These are phyloP conservation scores for Agrochola lota DNA, from an alignment of 2,888 invertebrate species.

Conservation along the genomic window DNA sequence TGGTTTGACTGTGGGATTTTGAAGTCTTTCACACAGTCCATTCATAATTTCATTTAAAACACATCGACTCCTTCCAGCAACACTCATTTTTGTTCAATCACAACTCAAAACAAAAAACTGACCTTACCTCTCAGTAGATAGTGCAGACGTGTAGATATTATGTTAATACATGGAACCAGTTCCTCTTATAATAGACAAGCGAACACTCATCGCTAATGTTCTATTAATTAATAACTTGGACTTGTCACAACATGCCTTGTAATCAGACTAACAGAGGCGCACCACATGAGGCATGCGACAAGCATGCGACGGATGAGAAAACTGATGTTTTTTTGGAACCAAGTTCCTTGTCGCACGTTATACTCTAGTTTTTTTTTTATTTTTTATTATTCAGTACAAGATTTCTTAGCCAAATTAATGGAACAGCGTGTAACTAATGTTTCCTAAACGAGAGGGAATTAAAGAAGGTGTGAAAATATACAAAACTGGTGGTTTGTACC, in stretches of 20 bases:
- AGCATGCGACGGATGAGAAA: not conserved
- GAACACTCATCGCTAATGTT: constrained; percentile 25
- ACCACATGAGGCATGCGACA: not conserved
- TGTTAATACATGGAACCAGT: constrained; percentile 28
- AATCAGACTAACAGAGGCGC: constrained; percentile 13
- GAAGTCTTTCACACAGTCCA: no score
- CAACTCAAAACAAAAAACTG: not conserved
- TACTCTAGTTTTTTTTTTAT: no score
- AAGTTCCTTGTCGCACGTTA: not conserved
- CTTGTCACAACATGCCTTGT: constrained; percentile 40
- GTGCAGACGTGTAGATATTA: constrained; percentile 12
- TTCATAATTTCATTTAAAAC: not conserved
- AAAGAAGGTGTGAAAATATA: constrained; percentile 4
- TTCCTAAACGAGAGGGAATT: not conserved
- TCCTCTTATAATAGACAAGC: not conserved
- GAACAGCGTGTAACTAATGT: not conserved
- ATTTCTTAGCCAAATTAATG: no score
- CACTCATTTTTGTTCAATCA: not conserved
- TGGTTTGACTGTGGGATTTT: no score
- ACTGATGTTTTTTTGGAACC: not conserved
- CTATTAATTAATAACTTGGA: constrained; percentile 30
- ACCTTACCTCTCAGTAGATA: constrained; percentile 3
- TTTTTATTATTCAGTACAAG: no score
- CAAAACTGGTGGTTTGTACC: not conserved
- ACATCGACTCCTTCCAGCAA: not conserved